These are phyloP conservation scores for Azorinus chamasolen DNA, from an alignment of 2,888 invertebrate species.

Conservation along the genomic window DNA sequence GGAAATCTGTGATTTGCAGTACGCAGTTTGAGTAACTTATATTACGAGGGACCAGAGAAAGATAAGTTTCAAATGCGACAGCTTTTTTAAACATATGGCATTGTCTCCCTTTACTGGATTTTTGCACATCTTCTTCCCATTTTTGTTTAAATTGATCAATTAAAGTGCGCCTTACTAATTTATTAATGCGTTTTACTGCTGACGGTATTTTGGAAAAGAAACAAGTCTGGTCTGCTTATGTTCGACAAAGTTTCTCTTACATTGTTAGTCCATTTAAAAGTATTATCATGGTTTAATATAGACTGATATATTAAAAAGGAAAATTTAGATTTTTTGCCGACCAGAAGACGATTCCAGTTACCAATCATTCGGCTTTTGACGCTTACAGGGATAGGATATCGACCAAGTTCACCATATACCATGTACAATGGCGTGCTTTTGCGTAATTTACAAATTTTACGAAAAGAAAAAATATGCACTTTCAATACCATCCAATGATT, in stretches of 20 bases:
- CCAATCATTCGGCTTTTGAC: neutral
- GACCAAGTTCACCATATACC: no score
- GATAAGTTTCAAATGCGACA: neutral
- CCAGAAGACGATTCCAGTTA: slow-evolving; percentile 13
- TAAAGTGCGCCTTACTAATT: neutral
- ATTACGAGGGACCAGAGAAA: neutral
- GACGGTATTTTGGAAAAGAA: neutral
- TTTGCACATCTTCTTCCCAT: neutral
- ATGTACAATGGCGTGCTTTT: no score
- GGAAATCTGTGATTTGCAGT: no score
- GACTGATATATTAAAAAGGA: no score
- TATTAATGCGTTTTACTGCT: neutral
- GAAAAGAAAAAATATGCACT: neutral
- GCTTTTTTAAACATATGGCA: neutral
- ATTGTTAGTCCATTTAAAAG: no score
- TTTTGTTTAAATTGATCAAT: slow-evolving; percentile 5
- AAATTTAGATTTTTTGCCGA: neutral
- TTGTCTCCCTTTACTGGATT: neutral
- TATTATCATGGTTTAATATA: no score
- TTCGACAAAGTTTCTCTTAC: neutral
- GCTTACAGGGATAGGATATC: neutral
- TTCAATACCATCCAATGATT: neutral
- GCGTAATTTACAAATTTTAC: no score
- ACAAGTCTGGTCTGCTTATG: neutral
- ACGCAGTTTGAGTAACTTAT: neutral